These are phyloP conservation scores for Argentina silus DNA, from an alignment of 2,797 vertebrate genomes.

Conservation along the genomic window DNA sequence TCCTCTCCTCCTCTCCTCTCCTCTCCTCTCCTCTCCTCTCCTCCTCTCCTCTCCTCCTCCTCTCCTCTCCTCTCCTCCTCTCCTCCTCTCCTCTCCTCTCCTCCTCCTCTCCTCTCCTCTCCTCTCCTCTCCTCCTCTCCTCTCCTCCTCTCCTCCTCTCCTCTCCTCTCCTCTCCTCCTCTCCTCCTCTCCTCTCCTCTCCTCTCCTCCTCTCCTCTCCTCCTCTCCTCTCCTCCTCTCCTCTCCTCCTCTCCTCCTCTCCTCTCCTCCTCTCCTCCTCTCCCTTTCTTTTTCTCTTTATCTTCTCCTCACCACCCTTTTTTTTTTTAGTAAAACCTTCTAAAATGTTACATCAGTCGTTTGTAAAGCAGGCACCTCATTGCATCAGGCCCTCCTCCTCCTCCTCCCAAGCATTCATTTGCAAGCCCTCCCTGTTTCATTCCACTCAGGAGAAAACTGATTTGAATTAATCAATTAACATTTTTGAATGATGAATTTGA, in stretches of 20 bases:
- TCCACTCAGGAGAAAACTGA: slow-evolving; percentile 29
- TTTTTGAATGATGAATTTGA: slow-evolving; percentile 63
- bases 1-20: no score
- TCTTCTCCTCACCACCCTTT: not conserved
- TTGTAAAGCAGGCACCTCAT: slow-evolving; percentile 58
- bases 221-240: no score
- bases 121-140: no score
- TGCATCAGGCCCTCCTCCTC: slow-evolving; percentile 36
- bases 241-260: no score
- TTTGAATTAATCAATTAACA: slow-evolving; percentile 73
- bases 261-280: not conserved
- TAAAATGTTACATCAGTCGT: slow-evolving; percentile 51
- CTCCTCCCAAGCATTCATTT: slow-evolving; percentile 41
- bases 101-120: no score
- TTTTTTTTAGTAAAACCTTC: no score
- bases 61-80: no score
- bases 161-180: no score
- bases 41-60: not conserved
- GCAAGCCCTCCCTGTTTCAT: slow-evolving; percentile 31
- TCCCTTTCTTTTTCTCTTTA: not conserved
- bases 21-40: not conserved
- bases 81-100: no score
- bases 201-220: no score
- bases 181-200: no score
- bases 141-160: no score